Conservation (phyloP, 2,797 vertebrate species). For the Epinephelus coioides region DNA sequence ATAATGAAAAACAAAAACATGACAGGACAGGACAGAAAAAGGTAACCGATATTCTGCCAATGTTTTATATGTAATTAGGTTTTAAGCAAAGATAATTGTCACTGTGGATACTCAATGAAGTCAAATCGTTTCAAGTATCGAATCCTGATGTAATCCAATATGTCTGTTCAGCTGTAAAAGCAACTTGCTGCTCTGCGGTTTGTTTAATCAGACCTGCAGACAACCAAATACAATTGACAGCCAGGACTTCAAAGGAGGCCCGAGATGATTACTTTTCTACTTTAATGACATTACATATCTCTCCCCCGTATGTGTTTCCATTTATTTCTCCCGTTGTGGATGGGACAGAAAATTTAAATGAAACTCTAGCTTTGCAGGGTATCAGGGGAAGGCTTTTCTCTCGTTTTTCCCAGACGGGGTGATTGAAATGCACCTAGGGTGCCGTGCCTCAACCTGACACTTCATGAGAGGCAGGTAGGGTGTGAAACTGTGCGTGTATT, state of each 20-base stretch:
- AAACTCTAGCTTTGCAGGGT: slow-evolving; percentile 30
- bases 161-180: slow-evolving; percentile 45
- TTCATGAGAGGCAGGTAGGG: not conserved
- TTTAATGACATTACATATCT: slow-evolving; percentile 64
- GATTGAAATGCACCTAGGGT: slow-evolving; percentile 63
- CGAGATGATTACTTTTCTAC: slow-evolving; percentile 63
- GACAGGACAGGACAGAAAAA: not conserved
- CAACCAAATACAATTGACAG: slow-evolving; percentile 53
- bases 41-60: slow-evolving; percentile 15
- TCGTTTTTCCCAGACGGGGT: slow-evolving; percentile 31
- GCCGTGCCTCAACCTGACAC: slow-evolving; percentile 14
- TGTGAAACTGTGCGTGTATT: not conserved
- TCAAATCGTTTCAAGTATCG: slow-evolving; percentile 55
- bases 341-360: slow-evolving; percentile 54
- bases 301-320: slow-evolving; percentile 39
- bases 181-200: slow-evolving; percentile 38
- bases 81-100: slow-evolving; percentile 35
- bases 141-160: slow-evolving; percentile 55
- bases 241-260: slow-evolving; percentile 57
- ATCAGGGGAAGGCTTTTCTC: slow-evolving; percentile 42
- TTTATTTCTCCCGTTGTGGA: slow-evolving; percentile 38
- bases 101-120: not conserved
- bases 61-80: slow-evolving; percentile 20
- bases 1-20: not conserved
- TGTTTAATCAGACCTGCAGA: slow-evolving; percentile 66